Base-by-base conservation (phyloP, 2,888 invertebrate genomes). In the Nomada flava region DNA sequence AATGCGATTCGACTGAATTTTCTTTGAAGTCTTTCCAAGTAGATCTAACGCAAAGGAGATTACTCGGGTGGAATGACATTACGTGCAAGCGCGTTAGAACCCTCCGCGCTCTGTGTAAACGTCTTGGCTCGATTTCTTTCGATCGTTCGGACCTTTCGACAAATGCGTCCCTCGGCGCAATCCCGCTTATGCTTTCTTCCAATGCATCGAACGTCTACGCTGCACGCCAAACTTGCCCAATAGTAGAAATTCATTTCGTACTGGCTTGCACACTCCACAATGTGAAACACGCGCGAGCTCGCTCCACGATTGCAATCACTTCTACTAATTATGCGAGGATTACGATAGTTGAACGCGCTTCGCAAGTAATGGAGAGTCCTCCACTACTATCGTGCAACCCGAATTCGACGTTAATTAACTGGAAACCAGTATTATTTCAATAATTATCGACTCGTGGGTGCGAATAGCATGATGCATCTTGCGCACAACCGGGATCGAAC, bases 341-440 rank as follows among this genome's bases (percentile, higher is more conserved):
- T 79, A 74, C 74, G 74, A 82, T 81, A 74, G 81, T 69, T 60
- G 81, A 81, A 73, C 69, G 68, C 68, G 57, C 64, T 81, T 73
- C 53, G 29, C 60, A 52, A 74, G 26, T 80, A 74, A 79, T 70
- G 65, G 75, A 80, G 80, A 42, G 65, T 62, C 23, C 80, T 79
- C 50, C 69, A 10, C 15, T 47, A 65, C 69, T 44, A 55, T 23
- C 53, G 63, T n/a, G 64, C 18, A 42, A 52, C 53, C 50, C 65
- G 69, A 64, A 65, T 80, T 74, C 65, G 47, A 52, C 69, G 80
- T 74, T 74, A 70, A 82, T 80, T 74, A 82, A 65, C 60, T 59
- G 59, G 62, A 80, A 70, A 60, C 64, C 80, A 11, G 23, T 15
- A 20, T 72, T 81, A 26, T 53, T 60, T 60, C 55, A 11, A 60